Evolutionary conservation across 2,797 vertebrate species (phyloP), one percentile per base, ranked within the genome.

Genomic region (Schizothorax lantsangensis): DNA sequence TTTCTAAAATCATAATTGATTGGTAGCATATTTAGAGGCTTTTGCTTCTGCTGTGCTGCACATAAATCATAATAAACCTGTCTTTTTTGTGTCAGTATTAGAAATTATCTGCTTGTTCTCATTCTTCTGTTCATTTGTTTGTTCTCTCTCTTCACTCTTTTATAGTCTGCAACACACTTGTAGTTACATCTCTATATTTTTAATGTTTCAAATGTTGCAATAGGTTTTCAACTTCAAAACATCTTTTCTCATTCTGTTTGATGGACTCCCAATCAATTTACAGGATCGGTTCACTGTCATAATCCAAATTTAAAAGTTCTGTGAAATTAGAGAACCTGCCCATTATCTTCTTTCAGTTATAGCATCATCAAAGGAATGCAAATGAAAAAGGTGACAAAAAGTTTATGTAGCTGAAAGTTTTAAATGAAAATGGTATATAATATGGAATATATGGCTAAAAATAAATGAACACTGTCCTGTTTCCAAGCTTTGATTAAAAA

Each of bases 401-500:
- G 59, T 78, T 68, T 40, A 54, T 38, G 12, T 15, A 62, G 49
- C 14, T 79, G 21, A 85, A 84, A 54, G 23, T 83, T 74, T 59
- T 23, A 33, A 57, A 36, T 40, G 5, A 12, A 21, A 84, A 59
- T 11, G 40, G 40, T 74, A 17, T 62, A 17, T 19, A 59, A 64
- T 71, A 3, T 38, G 49, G 52, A 30, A 38, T 47, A 21, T 78
- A 43, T 72, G 62, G 36, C 54, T 14, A 72, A 82, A 57, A 83
- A 72, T 45, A 66, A 30, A 66, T 7, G 5, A 69, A 64, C 47
- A 33, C 40, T 45, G 10, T 6, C 23, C 14, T 7, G 14, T 86
- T 85, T 73, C n/a, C 57, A 47, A 54, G n/a, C 49, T 11, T 47
- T 80, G 57, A 84, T 81, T 81, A 30, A 84, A 79, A 84, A 74